Evolutionary conservation across 1,140 invertebrate genomes (phyloP).

Genomic region (Parasteatoda tepidariorum): DNA sequence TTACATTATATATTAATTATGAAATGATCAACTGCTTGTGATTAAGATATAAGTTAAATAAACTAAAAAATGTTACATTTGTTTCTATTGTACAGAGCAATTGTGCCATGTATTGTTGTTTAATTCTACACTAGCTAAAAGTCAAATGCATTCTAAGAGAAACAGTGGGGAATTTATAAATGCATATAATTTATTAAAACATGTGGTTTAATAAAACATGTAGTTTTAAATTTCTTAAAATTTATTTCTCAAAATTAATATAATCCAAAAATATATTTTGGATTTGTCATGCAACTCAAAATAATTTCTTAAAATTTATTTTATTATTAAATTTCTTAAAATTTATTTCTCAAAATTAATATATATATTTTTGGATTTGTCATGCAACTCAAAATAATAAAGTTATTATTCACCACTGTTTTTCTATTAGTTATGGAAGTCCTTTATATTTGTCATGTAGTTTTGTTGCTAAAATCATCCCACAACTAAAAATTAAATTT

Average conservation of each 20-base stretch:
- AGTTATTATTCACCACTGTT: too few relatives aligned
- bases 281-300: too few relatives aligned
- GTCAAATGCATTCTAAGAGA: conserved; percentile 1
- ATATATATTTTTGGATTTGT: too few relatives aligned
- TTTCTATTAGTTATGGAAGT: too few relatives aligned
- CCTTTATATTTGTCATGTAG: too few relatives aligned
- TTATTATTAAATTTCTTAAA: too few relatives aligned
- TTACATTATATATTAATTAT: conserved; percentile 15
- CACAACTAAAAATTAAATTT: too few relatives aligned
- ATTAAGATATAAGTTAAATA: background rate
- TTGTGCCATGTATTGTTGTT: conserved; percentile 60
- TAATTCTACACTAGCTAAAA: conserved; percentile 13
- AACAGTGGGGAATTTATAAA: conserved; percentile 1
- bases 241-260: background rate
- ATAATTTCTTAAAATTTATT: too few relatives aligned
- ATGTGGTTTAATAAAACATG: background rate
- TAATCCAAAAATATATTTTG: background rate
- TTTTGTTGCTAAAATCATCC: too few relatives aligned
- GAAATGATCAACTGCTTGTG: conserved; percentile 34
- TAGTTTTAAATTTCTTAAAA: background rate
- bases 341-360: too few relatives aligned
- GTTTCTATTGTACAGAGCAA: conserved; percentile 33
- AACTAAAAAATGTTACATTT: conserved; percentile 35
- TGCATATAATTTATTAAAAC: background rate
- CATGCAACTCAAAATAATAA: too few relatives aligned